Evolutionary conservation across 2,113 vertebrate species (phyloP).

Genomic region (Microcebus ravelobensis): DNA sequence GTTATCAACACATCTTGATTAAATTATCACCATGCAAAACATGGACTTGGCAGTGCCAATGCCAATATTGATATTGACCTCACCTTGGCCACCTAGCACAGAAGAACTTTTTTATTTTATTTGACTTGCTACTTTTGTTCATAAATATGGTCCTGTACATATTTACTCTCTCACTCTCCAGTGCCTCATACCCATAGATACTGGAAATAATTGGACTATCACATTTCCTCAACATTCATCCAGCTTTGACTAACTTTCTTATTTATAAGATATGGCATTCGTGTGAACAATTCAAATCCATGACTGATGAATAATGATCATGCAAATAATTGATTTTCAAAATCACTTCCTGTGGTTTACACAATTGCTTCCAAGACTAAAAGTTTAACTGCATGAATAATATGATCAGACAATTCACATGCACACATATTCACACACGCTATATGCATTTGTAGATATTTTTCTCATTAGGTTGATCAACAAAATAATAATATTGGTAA

Average conservation of each 20-base stretch:
- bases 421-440: not conserved
- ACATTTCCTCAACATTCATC: conserved; percentile 44
- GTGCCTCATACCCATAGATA: conserved; percentile 49
- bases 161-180: conserved; percentile 74
- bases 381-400: not conserved
- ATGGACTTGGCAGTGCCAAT: conserved; percentile 47
- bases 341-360: not conserved
- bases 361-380: not conserved
- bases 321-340: not conserved
- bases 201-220: conserved; percentile 43
- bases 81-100: conserved; percentile 70
- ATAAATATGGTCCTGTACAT: conserved; percentile 42
- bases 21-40: conserved; percentile 75
- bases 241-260: conserved; percentile 41
- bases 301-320: conserved; percentile 45
- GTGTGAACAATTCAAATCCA: not conserved
- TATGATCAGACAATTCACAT: not conserved
- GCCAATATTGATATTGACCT: conserved; percentile 85
- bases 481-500: not conserved
- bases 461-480: not conserved
- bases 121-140: conserved; percentile 72
- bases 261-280: not conserved
- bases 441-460: not conserved
- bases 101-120: conserved; percentile 63
- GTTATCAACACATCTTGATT: conserved; percentile 68